A percentile compares a stretch with the other conserved stretches of the same genome.
These are phyloP conservation scores for Yoshiicerus persimilis DNA, from an alignment of 1,140 invertebrate genomes.

Conservation along the genomic window DNA sequence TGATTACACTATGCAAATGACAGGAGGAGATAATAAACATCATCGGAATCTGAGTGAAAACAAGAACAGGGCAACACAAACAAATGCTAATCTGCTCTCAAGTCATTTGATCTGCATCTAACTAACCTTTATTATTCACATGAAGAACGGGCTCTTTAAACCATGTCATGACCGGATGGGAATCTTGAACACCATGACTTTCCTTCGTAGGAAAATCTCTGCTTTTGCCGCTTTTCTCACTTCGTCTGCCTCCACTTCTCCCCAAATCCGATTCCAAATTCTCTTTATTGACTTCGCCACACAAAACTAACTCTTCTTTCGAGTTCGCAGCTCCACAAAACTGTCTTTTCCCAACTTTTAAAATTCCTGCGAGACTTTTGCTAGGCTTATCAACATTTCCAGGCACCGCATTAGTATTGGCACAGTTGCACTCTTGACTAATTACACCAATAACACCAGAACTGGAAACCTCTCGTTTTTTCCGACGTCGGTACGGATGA, in stretches of 20 bases:
- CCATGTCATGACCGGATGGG: slow-evolving; percentile 38
- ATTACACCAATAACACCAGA: not conserved
- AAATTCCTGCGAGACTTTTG: not conserved
- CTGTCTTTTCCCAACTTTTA: not conserved
- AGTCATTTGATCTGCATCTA: not conserved
- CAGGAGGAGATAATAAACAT: not conserved
- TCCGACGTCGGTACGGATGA: not conserved
- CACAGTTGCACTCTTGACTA: not conserved
- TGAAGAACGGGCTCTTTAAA: slow-evolving; percentile 36
- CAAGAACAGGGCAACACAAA: not conserved
- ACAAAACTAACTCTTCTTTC: not conserved
- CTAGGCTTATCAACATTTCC: not conserved
- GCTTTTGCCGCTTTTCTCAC: not conserved
- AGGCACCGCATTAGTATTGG: not conserved
- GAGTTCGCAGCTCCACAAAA: not conserved
- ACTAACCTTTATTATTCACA: slow-evolving; percentile 35
- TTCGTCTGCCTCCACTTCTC: not conserved
- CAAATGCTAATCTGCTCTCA: not conserved
- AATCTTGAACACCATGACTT: slow-evolving; percentile 14
- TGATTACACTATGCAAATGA: not conserved
- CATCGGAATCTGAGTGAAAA: not conserved
- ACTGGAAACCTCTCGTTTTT: not conserved
- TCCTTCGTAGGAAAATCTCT: not conserved
- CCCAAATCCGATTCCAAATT: not conserved
- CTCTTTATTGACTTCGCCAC: not conserved